Evolutionary conservation across 1,140 invertebrate genomes (phyloP).

Genomic region (Stegodyphus mimosarum): DNA sequence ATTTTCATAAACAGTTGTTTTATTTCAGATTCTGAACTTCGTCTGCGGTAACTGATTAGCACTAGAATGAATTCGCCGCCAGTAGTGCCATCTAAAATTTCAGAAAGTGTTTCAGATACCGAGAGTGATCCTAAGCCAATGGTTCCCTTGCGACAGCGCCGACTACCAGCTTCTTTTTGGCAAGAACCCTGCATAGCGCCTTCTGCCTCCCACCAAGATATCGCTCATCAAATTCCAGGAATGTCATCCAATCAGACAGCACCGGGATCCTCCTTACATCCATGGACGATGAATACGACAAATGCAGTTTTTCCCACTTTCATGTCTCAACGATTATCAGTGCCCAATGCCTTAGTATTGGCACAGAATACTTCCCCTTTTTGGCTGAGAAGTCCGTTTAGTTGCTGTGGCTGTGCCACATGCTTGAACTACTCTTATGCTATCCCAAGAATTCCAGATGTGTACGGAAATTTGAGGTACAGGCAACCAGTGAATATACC

Average conservation of each 20-base stretch:
- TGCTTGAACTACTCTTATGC: conserved; percentile 40
- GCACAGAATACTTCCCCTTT: not conserved
- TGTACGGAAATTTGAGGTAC: conserved; percentile 6
- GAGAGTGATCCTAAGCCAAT: conserved; percentile 18
- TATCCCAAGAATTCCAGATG: conserved; percentile 15
- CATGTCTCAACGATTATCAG: not conserved
- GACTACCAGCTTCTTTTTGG: conserved; percentile 41
- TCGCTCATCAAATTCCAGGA: not conserved
- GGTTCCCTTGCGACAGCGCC: conserved; percentile 27
- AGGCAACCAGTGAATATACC: not conserved
- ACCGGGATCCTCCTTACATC: not conserved
- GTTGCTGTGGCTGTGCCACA: conserved; percentile 16
- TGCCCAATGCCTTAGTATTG: not conserved
- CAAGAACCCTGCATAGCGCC: conserved; percentile 38
- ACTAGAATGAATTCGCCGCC: no score
- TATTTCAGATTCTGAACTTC: no score
- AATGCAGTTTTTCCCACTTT: not conserved
- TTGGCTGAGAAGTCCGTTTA: conserved; percentile 14
- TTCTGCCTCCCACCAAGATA: not conserved
- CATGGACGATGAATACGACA: not conserved
- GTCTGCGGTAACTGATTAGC: no score
- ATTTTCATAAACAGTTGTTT: no score
- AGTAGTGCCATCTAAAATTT: no score
- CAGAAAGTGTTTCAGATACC: not conserved
- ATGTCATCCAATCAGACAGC: not conserved